A percentile compares a stretch with the other conserved stretches of the same genome.
Evolutionary conservation across 2,888 invertebrate species (phyloP).

Genomic region (Tetanocera ferruginea): DNA sequence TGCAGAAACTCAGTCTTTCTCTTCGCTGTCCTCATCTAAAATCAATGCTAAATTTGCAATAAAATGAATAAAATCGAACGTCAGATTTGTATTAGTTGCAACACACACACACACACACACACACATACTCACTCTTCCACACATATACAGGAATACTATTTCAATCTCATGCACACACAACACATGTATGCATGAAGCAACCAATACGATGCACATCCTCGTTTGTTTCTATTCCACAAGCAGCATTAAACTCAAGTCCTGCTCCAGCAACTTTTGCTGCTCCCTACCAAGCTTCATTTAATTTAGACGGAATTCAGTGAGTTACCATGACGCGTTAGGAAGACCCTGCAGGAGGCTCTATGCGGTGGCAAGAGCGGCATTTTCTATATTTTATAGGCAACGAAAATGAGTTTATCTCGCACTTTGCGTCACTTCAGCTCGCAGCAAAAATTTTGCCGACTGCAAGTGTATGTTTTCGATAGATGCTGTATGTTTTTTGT

Average conservation of each 20-base stretch:
- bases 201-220: neutral
- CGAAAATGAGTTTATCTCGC: conserved; percentile 64
- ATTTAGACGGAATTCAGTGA: conserved; percentile 14
- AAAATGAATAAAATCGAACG: neutral
- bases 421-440: conserved; percentile 48
- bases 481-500: too few relatives aligned
- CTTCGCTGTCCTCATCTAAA: neutral
- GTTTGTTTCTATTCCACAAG: neutral
- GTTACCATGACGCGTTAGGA: neutral
- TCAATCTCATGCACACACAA: neutral
- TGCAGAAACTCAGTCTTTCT: too few relatives aligned
- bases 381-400: conserved; percentile 57
- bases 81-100: neutral
- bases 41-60: conserved; percentile 8
- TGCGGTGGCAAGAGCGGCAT: conserved; percentile 26
- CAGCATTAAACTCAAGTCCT: neutral
- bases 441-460: conserved; percentile 15
- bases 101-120: neutral
- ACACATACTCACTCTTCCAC: neutral
- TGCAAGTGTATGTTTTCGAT: conserved; percentile 1
- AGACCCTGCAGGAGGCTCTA: neutral
- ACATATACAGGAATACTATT: neutral
- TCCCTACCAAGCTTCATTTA: conserved; percentile 16
- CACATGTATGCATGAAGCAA: neutral
- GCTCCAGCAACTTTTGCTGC: neutral